phyloP scores from a whole-genome alignment of 2,888 invertebrate species.

The Leucania comma region DNA sequence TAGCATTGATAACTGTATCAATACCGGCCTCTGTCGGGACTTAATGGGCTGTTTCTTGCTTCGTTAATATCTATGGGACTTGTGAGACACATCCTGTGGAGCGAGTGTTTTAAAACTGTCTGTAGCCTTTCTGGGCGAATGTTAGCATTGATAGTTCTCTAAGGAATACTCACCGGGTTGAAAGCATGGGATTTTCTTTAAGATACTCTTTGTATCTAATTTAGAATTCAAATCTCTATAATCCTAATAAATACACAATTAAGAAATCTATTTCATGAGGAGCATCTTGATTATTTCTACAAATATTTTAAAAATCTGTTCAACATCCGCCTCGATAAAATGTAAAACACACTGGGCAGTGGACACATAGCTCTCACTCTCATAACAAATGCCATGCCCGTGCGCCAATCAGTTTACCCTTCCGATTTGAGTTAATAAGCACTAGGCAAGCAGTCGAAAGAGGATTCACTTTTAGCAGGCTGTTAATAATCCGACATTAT shows the following conservation, averaged over 20 bases:
- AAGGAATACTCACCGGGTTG: neutral
- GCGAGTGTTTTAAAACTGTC: conserved; percentile 47
- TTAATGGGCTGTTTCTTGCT: conserved; percentile 72
- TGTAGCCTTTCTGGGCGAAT: conserved; percentile 24
- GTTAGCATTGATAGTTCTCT: conserved; percentile 7
- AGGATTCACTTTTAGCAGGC: conserved; percentile 38
- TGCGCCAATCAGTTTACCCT: conserved; percentile 66
- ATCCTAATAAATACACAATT: neutral
- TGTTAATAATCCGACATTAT: conserved; percentile 36
- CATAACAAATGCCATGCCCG: conserved; percentile 61
- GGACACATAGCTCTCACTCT: conserved; percentile 60
- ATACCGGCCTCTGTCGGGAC: conserved; percentile 74
- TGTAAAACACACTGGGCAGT: conserved; percentile 30
- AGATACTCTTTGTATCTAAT: no score
- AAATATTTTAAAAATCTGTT: neutral
- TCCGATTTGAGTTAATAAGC: conserved; percentile 66
- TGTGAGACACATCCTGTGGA: conserved; percentile 63
- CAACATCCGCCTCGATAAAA: conserved; percentile 22
- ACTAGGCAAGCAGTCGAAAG: conserved; percentile 43
- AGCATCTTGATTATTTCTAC: neutral
- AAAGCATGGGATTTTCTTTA: no score
- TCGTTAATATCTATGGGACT: conserved; percentile 67
- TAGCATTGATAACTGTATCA: conserved; percentile 82
- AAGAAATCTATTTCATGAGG: neutral
- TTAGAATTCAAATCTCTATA: no score